A percentile compares a stretch with the other conserved stretches of the same genome.
Evolutionary conservation across 2,113 vertebrate species (phyloP).

Genomic region (Hepsetus odoe): DNA sequence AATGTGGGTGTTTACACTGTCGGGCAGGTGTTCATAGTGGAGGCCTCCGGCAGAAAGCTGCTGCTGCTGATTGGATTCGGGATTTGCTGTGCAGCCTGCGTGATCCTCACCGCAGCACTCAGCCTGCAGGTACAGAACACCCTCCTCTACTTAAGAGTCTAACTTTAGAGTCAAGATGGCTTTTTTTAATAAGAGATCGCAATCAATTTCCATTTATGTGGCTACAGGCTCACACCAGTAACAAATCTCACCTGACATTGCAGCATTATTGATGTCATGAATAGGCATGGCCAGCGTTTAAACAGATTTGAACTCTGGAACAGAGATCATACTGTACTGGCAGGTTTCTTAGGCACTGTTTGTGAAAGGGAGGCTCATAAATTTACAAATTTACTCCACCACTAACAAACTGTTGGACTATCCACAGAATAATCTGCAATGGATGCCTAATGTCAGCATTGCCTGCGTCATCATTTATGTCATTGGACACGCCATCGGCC

Average conservation of each 20-base stretch:
- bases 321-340: slow-evolving; percentile 38
- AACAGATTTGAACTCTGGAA: slow-evolving; percentile 33
- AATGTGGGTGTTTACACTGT: neutral
- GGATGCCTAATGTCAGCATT: slow-evolving; percentile 93
- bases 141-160: neutral
- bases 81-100: slow-evolving; percentile 79
- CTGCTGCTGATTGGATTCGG: slow-evolving; percentile 87
- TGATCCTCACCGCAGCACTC: slow-evolving; percentile 81
- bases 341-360: slow-evolving; percentile 26
- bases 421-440: slow-evolving; percentile 70
- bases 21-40: slow-evolving; percentile 89
- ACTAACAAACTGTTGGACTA: slow-evolving; percentile 39
- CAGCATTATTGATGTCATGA: slow-evolving; percentile 35
- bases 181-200: slow-evolving; percentile 11
- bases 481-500: slow-evolving; percentile 87
- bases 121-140: slow-evolving; percentile 80
- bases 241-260: slow-evolving; percentile 24
- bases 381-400: neutral
- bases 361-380: slow-evolving; percentile 43
- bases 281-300: slow-evolving; percentile 3
- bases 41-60: slow-evolving; percentile 80
- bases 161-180: neutral
- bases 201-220: slow-evolving; percentile 24
- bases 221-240: neutral
- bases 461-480: slow-evolving; percentile 84